phyloP scores from a whole-genome alignment of 2,797 vertebrate species.

The Micromesistius poutassou region DNA sequence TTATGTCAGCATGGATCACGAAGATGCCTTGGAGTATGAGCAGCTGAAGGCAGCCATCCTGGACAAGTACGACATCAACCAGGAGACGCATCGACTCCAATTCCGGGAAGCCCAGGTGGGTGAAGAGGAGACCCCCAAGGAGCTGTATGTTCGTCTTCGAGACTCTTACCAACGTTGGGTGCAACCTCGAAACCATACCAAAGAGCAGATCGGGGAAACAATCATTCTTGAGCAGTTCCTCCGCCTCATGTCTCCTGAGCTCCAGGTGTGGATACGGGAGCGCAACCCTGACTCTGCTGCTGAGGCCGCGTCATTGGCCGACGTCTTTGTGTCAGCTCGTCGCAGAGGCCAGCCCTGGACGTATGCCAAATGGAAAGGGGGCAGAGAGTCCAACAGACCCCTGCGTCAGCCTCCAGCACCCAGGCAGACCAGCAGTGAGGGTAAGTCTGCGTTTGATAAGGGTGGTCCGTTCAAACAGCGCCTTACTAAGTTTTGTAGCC shows the following conservation, averaged over 20 bases:
- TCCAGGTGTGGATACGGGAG: conserved; percentile 11
- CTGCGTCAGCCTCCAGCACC: not conserved
- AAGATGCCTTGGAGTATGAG: not conserved
- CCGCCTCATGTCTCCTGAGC: conserved; percentile 7
- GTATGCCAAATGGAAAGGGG: not conserved
- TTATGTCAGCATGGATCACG: not conserved
- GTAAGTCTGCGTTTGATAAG: not conserved
- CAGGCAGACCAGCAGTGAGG: not conserved
- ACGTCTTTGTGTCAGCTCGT: conserved; percentile 14
- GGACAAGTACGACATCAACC: conserved; percentile 11
- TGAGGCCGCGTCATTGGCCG: conserved; percentile 13
- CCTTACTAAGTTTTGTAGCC: too few species aligned
- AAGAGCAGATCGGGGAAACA: conserved; percentile 2
- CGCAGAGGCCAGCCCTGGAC: conserved; percentile 10
- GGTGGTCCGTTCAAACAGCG: too few species aligned
- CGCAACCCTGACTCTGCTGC: conserved; percentile 3
- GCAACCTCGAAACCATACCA: not conserved
- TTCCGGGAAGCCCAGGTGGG: conserved; percentile 10
- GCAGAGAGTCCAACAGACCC: not conserved
- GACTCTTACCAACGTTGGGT: conserved; percentile 5
- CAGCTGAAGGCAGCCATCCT: conserved; percentile 17
- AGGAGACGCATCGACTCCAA: conserved; percentile 7
- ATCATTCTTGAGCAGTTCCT: not conserved
- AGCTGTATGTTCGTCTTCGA: not conserved
- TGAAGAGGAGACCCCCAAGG: not conserved